Conservation (phyloP, 2,797 vertebrate genomes). For the Micropoecilia bifurca region DNA sequence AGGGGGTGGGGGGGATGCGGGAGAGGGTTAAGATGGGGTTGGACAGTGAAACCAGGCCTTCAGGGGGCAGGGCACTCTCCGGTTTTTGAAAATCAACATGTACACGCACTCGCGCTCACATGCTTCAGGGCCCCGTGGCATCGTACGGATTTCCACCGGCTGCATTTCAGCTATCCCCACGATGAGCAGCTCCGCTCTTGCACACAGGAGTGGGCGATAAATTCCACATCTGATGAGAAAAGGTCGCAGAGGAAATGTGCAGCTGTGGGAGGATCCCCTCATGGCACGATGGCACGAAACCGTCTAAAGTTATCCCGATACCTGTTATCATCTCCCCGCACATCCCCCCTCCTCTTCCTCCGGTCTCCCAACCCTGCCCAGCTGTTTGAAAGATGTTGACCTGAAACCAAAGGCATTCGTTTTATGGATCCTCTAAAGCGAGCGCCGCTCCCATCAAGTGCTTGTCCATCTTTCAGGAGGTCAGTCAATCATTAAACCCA, state of each 20-base stretch:
- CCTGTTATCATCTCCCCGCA: slow-evolving; percentile 70
- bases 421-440: slow-evolving; percentile 70
- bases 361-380: slow-evolving; percentile 53
- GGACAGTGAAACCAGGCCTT: slow-evolving; percentile 50
- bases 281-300: slow-evolving; percentile 50
- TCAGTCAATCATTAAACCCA: slow-evolving; percentile 80
- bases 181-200: slow-evolving; percentile 38
- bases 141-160: slow-evolving; percentile 34
- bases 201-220: slow-evolving; percentile 29
- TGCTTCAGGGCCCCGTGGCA: slow-evolving; percentile 47
- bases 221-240: slow-evolving; percentile 34
- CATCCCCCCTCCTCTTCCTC: slow-evolving; percentile 46
- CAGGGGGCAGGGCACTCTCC: slow-evolving; percentile 57
- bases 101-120: slow-evolving; percentile 53
- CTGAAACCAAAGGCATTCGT: slow-evolving; percentile 62
- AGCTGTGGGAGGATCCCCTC: slow-evolving; percentile 44
- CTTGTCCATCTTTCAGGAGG: slow-evolving; percentile 58
- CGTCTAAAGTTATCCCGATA: slow-evolving; percentile 55
- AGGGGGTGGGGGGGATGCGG: slow-evolving; percentile 59
- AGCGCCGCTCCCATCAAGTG: slow-evolving; percentile 47
- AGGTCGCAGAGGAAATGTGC: slow-evolving; percentile 44
- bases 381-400: slow-evolving; percentile 64
- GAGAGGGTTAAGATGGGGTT: slow-evolving; percentile 77
- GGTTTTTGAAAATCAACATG: slow-evolving; percentile 79
- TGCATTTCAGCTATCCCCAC: slow-evolving; percentile 40